Base-by-base conservation (phyloP, 2,113 vertebrate genomes). In the Lepus americanus region DNA sequence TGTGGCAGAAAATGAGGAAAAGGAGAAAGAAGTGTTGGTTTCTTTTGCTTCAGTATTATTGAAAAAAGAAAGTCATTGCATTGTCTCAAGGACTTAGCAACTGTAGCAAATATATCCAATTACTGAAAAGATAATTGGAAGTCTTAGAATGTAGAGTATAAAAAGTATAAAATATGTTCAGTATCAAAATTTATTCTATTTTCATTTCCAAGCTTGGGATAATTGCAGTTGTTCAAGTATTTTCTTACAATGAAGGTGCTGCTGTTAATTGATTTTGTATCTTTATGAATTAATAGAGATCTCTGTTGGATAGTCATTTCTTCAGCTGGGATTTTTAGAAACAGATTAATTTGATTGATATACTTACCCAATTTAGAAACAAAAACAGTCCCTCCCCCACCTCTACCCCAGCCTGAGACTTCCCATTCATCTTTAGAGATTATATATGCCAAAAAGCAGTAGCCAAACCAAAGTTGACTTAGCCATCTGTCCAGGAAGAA, bases 371-470 rank as follows among this genome's bases (percentile, higher is more conserved):
- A 59, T 74, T 73, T 84, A 88, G 67, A 89, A 94, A 11, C 79
- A 77, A 89, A 95, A 92, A 59, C 6, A 73, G 72, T 13, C 23
- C 20, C 44, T 44, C 44, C 44, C 6, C 6, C 44, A 44, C 44
- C 44, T 44, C 44, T 5, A 59, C 55, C 29, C 20, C 33, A 14
- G 4, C 2, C 73, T 72, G 59, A 55, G 66, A 78, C 22, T 74
- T 89, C 2, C 59, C 88, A 22, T 74, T 84, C 31, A 88, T 51
- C 51, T 88, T 88, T 59, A 84, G 25, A 92, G 23, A 88, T 73
- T 88, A 78, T 5, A 74, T 72, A 4, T 23, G 73, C 14, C 72
- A 44, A 88, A 83, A 88, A 84, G 4, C 20, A 88, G 17, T n/a
- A 91, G 22, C 49, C 22, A 88, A 79, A 59, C 49, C 31, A 66